A percentile compares a stretch with the other conserved stretches of the same genome.
Conservation (phyloP, 53 echinoderm and acorn worm species). For the Hippasteria phrygiana region DNA sequence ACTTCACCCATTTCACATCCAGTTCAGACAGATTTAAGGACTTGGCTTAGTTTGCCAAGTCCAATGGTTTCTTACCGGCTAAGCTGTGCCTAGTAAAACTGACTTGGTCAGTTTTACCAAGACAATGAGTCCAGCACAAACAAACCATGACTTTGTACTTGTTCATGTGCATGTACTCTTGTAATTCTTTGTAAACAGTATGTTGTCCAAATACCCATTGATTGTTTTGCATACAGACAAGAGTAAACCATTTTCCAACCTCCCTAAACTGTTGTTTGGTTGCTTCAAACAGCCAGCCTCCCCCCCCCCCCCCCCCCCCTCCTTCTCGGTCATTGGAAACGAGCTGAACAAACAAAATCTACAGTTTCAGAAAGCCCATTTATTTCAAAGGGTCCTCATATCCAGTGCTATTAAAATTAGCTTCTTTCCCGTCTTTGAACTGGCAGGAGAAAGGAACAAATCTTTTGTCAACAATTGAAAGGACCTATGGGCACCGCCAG, state of each 20-base stretch:
- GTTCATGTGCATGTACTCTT: not conserved
- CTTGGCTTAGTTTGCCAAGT: no score
- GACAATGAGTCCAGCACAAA: no score
- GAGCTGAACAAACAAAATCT: not conserved
- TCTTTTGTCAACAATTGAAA: not conserved
- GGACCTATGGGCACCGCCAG: not conserved
- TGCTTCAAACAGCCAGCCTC: not conserved
- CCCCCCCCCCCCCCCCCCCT: not conserved
- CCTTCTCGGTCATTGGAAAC: not conserved
- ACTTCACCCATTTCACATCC: no score
- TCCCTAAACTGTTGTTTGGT: not conserved
- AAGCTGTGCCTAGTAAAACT: no score
- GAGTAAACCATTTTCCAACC: not conserved
- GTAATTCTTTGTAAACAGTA: not conserved
- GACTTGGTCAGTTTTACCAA: no score
- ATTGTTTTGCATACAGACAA: not conserved
- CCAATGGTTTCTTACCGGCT: no score
- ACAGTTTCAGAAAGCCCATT: not conserved
- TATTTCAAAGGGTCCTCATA: not conserved
- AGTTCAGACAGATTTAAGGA: no score
- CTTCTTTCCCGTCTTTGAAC: not conserved
- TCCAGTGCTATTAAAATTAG: not conserved
- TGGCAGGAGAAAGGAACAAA: not conserved
- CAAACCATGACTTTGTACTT: no score
- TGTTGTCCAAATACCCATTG: not conserved